Evolutionary conservation across 2,113 vertebrate genomes (phyloP).

Genomic region (Microcebus lehilahytsara): DNA sequence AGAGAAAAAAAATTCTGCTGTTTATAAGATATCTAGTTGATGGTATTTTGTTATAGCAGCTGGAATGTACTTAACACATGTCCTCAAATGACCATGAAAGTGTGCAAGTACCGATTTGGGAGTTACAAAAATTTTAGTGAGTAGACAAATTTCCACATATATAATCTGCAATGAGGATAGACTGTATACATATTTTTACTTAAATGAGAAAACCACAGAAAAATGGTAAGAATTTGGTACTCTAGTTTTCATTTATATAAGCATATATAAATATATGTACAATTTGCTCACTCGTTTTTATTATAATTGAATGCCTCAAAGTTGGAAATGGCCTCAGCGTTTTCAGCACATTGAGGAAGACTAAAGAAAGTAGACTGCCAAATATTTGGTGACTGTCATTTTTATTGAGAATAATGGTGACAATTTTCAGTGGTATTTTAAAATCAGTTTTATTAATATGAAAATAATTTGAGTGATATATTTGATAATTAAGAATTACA

Average conservation of each 20-base stretch:
- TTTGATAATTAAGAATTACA: not conserved
- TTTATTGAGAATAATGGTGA: not conserved
- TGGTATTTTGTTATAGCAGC: not conserved
- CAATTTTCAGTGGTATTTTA: not conserved
- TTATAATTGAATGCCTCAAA: not conserved
- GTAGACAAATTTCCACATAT: not conserved
- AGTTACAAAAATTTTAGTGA: not conserved
- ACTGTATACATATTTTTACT: not conserved
- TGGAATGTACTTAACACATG: rapidly evolving
- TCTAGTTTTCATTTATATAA: not conserved
- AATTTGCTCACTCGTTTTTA: not conserved
- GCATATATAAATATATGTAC: not conserved
- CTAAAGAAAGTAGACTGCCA: not conserved
- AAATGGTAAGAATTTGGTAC: not conserved
- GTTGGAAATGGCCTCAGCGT: not conserved
- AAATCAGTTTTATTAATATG: not conserved
- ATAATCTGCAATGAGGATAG: not conserved
- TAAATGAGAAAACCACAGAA: not conserved
- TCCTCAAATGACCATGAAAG: not conserved
- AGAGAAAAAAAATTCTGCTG: not conserved
- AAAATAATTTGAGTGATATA: not conserved
- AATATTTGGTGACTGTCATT: not conserved
- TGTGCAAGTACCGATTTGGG: not conserved
- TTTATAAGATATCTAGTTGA: not conserved
- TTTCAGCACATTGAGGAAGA: not conserved